Conservation (phyloP, 2,888 invertebrate genomes). For the Holacanthella duospinosa region DNA sequence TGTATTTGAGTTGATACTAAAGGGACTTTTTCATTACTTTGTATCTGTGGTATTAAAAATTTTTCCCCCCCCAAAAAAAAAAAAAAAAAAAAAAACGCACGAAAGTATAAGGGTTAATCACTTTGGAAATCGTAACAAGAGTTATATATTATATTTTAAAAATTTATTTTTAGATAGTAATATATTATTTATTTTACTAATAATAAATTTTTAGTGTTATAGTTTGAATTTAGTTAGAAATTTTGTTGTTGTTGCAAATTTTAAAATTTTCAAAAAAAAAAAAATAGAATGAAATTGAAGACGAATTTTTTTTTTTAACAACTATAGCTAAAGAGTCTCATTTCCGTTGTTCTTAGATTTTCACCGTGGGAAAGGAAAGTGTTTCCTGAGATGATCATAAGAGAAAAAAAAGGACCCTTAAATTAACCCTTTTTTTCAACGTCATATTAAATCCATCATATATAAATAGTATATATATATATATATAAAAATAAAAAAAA, state of each 20-base stretch:
- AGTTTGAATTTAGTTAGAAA: not conserved
- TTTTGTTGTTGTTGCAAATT: not conserved
- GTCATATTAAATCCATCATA: conserved; percentile 13
- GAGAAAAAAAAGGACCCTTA: conserved; percentile 7
- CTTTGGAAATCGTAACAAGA: too few relatives aligned
- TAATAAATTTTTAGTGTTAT: not conserved
- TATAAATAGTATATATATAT: too few relatives aligned
- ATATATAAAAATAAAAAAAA: not conserved
- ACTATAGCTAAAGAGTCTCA: conserved; percentile 26
- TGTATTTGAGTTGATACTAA: too few relatives aligned
- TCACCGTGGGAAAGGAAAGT: conserved; percentile 39
- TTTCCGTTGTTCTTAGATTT: conserved; percentile 35
- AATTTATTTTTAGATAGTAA: not conserved
- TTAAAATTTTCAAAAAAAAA: not conserved
- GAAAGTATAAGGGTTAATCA: too few relatives aligned
- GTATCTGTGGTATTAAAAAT: too few relatives aligned
- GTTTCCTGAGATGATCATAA: conserved; percentile 32
- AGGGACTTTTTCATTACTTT: too few relatives aligned
- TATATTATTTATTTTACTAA: not conserved
- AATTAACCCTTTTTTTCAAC: conserved; percentile 21
- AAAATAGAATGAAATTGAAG: not conserved
- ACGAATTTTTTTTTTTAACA: not conserved
- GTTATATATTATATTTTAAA: not conserved
- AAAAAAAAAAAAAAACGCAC: too few relatives aligned
- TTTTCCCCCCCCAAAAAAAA: too few relatives aligned